A percentile compares a stretch with the other conserved stretches of the same genome.
These are phyloP conservation scores for Poeciliopsis retropinna DNA, from an alignment of 2,113 vertebrate genomes.

Conservation along the genomic window DNA sequence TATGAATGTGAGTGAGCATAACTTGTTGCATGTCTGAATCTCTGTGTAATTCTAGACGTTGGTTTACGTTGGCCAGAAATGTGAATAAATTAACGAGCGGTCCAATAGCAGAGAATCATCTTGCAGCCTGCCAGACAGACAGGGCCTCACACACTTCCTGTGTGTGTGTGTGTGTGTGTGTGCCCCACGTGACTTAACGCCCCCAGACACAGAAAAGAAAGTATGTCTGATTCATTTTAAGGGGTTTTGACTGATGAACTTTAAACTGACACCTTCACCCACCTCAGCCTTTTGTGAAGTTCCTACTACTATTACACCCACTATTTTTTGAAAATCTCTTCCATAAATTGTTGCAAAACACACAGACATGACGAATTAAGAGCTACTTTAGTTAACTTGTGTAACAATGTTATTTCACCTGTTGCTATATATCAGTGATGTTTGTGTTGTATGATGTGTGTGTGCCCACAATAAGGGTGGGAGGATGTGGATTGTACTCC, in stretches of 20 bases:
- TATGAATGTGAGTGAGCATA: not conserved
- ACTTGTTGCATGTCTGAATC: conserved; percentile 30
- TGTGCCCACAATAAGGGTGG: no score
- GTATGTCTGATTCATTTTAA: conserved; percentile 43
- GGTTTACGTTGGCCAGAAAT: conserved; percentile 38
- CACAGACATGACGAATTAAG: not conserved
- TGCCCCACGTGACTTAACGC: conserved; percentile 46
- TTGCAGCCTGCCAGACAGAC: conserved; percentile 52
- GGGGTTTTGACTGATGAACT: conserved; percentile 6
- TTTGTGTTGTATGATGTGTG: no score
- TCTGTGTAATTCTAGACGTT: conserved; percentile 3
- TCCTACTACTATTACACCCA: not conserved
- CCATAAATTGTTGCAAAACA: not conserved
- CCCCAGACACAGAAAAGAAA: conserved; percentile 54
- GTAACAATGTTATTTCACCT: not conserved
- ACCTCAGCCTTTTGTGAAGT: not conserved
- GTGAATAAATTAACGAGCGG: conserved; percentile 49
- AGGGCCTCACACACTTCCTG: conserved; percentile 61
- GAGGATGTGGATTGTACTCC: no score
- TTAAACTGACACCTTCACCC: not conserved
- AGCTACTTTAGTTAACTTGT: not conserved
- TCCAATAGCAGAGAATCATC: conserved; percentile 37
- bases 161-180: conserved; percentile 29
- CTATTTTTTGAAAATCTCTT: not conserved
- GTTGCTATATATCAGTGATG: not conserved